Evolutionary conservation across 2,797 vertebrate genomes (phyloP), one percentile per base, ranked within the genome.

Genomic region (Bovichtus diacanthus): DNA sequence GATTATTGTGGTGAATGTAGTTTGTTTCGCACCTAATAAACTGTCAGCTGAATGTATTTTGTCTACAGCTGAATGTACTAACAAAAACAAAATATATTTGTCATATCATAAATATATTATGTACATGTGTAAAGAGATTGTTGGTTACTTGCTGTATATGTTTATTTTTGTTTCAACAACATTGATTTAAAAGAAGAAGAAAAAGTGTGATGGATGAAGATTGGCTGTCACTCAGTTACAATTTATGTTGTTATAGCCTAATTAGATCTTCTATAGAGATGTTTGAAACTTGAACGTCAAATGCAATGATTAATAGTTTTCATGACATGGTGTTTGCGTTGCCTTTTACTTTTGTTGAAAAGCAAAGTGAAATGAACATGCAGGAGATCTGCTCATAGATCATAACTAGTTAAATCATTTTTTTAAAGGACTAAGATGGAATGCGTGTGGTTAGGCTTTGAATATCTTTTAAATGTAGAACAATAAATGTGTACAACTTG

Each of bases 321-420:
- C 7, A 15, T 39, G 11, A 49, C 0, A 8, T 21, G 43, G 2
- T 50, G 6, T 39, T 12, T 0, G 0, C 8, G 21, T 38, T 43
- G 9, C 11, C 12, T 39, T 29, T n/a, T 41, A 3, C 4, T 6
- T 50, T 15, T 36, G 1, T 54, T 58, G 18, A 63, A 63, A 58
- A 0, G 5, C 3, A 39, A 34, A 12, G 43, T 55, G 9, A 55
- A 41, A 25, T 23, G 4, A 71, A 19, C 11, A 39, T 39, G 4
- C 9, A 29, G 2, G 13, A 62, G 4, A 8, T 6, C 7, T 15
- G 34, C 15, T 29, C 19, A 2, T 7, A 46, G 41, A 54, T 46
- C 9, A n/a, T 31, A n/a, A 16, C 21, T 29, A 39, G 9, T 23
- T 21, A 15, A 43, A 44, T 25, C n/a, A n/a, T 0, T 11, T 19